A percentile compares a stretch with the other conserved stretches of the same genome.
These are phyloP conservation scores for Dolichoris vasculosae DNA, from an alignment of 1,140 invertebrate genomes.

Conservation along the genomic window DNA sequence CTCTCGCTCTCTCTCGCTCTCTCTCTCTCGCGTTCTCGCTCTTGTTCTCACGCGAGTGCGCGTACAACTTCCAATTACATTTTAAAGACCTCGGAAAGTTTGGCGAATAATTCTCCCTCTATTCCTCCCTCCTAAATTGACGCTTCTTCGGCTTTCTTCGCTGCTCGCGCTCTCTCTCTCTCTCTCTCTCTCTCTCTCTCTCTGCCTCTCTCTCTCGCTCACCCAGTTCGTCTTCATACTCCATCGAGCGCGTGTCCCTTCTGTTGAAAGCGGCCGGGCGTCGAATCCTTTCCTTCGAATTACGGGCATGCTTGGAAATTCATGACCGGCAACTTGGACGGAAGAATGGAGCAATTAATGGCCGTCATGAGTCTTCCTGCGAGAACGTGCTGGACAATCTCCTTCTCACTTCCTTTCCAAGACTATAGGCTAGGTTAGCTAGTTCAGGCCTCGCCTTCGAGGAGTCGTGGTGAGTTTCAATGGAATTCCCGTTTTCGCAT, in stretches of 20 bases:
- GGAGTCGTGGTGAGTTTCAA: constrained; percentile 58
- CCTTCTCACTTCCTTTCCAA: constrained; percentile 24
- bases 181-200: background rate
- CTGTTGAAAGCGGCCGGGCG: constrained; percentile 27
- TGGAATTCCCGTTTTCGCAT: constrained; percentile 62
- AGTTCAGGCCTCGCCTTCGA: background rate
- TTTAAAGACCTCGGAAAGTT: constrained; percentile 46
- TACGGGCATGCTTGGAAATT: constrained; percentile 60
- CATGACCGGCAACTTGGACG: constrained; percentile 56
- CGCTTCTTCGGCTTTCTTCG: background rate
- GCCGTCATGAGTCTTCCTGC: constrained; percentile 57
- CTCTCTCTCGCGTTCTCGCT: background rate
- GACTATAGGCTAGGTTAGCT: background rate
- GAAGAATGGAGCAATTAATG: constrained; percentile 66
- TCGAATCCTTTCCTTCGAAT: constrained; percentile 53
- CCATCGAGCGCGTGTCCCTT: background rate
- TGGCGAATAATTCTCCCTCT: constrained; percentile 45
- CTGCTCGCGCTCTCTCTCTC: background rate
- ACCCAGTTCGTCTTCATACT: too few relatives aligned
- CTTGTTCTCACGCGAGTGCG: too few relatives aligned
- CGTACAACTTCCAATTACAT: constrained; percentile 40
- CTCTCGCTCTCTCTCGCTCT: background rate
- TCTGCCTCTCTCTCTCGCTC: too few relatives aligned
- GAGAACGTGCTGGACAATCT: constrained; percentile 57
- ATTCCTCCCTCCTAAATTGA: constrained; percentile 8